Base-by-base conservation (phyloP, 1,140 invertebrate species). In the Antheraea mylitta region DNA sequence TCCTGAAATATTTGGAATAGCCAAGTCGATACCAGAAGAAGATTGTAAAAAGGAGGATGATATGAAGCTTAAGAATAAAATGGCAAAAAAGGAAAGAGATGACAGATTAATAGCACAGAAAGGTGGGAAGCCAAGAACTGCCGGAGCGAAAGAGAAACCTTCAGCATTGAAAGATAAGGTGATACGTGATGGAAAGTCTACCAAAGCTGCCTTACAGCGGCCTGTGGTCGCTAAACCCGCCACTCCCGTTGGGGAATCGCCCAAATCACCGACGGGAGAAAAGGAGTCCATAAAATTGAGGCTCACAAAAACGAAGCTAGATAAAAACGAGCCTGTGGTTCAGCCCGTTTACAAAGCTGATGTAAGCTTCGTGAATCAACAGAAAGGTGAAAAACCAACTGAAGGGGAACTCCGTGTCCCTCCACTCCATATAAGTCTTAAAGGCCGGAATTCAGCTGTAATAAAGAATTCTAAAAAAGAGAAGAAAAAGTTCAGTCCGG, bases 371-470 rank as follows among this genome's bases (percentile, higher is more conserved):
- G 92, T 89, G 7, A 92, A 92, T 62, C 88, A 90, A 66, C 85
- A 80, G 36, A 88, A 87, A 69, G 80, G 77, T 13, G 86, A 87
- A 8, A 87, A 89, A 65, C 71, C 87, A n/a, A 85, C 89, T 2
- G 93, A 93, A 1, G 95, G 95, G 69, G 97, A 97, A 79, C 95
- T 96, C 0, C 93, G 97, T 69, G 97, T 98, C 18, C 97, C 97
- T 22, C 97, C 97, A 3, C 92, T 98, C 79, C 97, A 98, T 83
- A 98, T 98, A 78, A 97, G 97, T 64, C 90, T 98, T 62, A 93
- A 97, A 72, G 97, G 97, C 9, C 93, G 96, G 60, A 97, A 97
- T 90, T 96, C 96, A 16, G 96, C 96, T n/a, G 96, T 98, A 42
- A 97, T 98, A 64, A 96, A 96, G 71, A 96, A 95, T 78, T 95